Evolutionary conservation across 2,113 vertebrate species (phyloP).

Genomic region (Callospermophilus lateralis): DNA sequence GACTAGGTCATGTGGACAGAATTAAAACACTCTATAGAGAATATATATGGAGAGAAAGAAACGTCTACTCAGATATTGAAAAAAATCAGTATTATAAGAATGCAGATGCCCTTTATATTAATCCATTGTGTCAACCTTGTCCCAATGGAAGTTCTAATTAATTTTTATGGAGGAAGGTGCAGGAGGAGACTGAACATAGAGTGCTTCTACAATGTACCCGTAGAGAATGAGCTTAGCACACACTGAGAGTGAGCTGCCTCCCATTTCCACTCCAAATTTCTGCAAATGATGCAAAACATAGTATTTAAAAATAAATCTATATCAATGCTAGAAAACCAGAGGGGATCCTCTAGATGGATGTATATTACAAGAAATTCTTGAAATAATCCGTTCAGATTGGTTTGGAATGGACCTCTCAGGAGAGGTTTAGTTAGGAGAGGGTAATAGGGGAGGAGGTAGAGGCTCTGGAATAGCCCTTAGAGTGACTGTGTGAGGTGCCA

Average conservation of each 20-base stretch:
- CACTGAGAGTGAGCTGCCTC: neutral
- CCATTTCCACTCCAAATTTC: neutral
- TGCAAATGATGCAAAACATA: neutral
- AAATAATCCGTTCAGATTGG: neutral
- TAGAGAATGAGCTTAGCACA: neutral
- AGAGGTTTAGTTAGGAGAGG: neutral
- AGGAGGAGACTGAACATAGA: neutral
- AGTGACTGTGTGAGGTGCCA: neutral
- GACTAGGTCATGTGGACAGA: neutral
- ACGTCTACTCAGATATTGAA: neutral
- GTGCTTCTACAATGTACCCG: neutral
- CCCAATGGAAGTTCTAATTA: neutral
- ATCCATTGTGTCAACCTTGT: neutral
- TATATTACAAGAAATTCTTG: neutral
- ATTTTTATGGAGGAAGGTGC: neutral
- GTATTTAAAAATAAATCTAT: neutral
- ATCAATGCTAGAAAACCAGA: neutral
- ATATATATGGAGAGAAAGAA: slow-evolving; percentile 10
- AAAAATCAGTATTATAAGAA: neutral
- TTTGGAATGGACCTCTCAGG: neutral
- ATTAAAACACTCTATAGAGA: neutral
- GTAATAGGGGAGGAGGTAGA: neutral
- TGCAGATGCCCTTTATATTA: neutral
- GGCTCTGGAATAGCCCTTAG: neutral
- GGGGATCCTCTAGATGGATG: neutral